Evolutionary conservation across 1,140 invertebrate genomes (phyloP), one percentile per base, ranked within the genome.

Genomic region (Neodiprion virginianus): DNA sequence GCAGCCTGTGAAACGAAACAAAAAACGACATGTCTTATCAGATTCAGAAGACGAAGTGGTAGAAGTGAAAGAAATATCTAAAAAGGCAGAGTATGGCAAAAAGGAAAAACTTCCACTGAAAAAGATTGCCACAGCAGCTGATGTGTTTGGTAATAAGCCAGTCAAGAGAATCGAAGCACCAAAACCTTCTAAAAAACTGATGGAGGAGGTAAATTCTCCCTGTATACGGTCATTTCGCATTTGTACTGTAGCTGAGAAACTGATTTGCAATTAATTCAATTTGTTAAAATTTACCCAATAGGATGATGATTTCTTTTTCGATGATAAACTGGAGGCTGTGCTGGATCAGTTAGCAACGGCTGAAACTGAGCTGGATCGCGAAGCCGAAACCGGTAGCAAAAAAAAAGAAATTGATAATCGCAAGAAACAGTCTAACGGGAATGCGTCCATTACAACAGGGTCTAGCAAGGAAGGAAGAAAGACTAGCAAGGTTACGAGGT

Each of bases 301-400:
- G 53, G 89, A 91, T 86, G 78, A 86, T 70, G 90, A 90, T 75
- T 89, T 91, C 72, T 91, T 93, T 81, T 89, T 90, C 74, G 93
- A 95, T 89, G 89, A 92, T 71, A 91, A 93, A 77, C 95, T 95
- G 86, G 89, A 92, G 80, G 89, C 90, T 78, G 93, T 92, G 40
- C 82, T 95, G 14, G 79, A 90, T 74, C 89, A 93, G 80, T 81
- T 94, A 65, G 93, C 94, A 83, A 83, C 83, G 23, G 77, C 78
- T 0, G 48, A 77, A 53, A 69, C 79, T 17, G 80, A 84, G 67
- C 70, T 73, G 17, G 76, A 79, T 53, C 81, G 78, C 73, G 2
- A 69, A 23, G 40, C 40, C 47, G 9, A 14, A 40, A 67, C 74
- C 23, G 49, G 10, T 12, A n/a, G 9, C 23, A 8, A 76, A 69